Evolutionary conservation across 2,797 vertebrate genomes (phyloP), one percentile per base, ranked within the genome.

Genomic region (Lemur catta): DNA sequence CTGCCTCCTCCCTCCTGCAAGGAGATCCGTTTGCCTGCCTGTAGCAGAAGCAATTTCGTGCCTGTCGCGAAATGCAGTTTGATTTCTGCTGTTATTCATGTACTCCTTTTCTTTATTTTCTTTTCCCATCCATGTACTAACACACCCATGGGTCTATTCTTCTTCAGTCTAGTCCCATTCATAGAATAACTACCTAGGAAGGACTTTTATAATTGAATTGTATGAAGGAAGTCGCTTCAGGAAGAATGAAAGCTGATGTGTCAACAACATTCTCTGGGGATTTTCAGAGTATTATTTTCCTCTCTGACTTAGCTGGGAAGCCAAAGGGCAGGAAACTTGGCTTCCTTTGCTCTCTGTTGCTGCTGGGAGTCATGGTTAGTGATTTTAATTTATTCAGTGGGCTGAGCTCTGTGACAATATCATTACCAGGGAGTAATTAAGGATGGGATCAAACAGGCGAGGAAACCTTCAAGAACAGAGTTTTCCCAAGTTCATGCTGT

Each of bases 331-430:
- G 89, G 80, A 95, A 87, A 84, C 55, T 57, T 75, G 79, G 50
- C 84, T 97, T 95, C 94, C 89, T 96, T 95, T 91, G 30, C 59
- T 75, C 69, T 81, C n/a, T 86, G 78, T 90, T 75, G 71, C 46
- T 43, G 41, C 61, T 87, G 28, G 63, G 93, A 74, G 80, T 78
- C 91, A 75, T 26, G 57, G 38, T n/a, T 74, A 91, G 76, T 91
- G 75, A 75, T 55, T 80, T 89, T 41, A 55, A 72, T 94, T 79
- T 94, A 50, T 61, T 87, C 74, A 78, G 52, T 55, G 59, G 86
- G 33, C 26, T 78, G 84, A 84, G 38, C 81, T 96, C 71, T 94
- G 14, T 55, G 84, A 93, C 61, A 81, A 24, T 78, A 6, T 94
- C 67, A 81, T 86, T 78, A 86, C 52, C n/a, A 43, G 17, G 35